A percentile compares a stretch with the other conserved stretches of the same genome.
phyloP scores from a whole-genome alignment of 2,113 vertebrate species.

The Myrmecophaga tridactyla region DNA sequence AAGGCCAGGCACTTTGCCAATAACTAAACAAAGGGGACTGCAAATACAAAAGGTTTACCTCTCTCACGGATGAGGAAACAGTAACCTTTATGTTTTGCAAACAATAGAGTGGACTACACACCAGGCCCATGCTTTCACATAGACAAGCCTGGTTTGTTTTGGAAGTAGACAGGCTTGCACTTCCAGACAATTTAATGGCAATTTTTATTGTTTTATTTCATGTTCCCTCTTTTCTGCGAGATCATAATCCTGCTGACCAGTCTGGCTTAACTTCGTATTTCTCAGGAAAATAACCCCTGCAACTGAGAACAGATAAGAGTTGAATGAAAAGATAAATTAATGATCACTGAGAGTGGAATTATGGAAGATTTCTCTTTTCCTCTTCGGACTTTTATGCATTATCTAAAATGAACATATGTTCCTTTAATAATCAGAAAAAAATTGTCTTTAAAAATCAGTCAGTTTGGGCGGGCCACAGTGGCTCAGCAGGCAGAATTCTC shows the following conservation, averaged over 20 bases:
- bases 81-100: background rate
- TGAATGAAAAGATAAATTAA: background rate
- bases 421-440: slow-evolving; percentile 30
- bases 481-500: too few species aligned
- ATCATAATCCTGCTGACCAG: background rate
- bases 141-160: background rate
- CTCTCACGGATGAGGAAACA: slow-evolving; percentile 25
- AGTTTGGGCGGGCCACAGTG: too few species aligned
- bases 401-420: background rate
- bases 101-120: background rate
- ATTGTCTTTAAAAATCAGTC: background rate
- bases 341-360: background rate
- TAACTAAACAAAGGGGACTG: slow-evolving; percentile 10
- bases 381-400: slow-evolving; percentile 9
- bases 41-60: slow-evolving; percentile 32
- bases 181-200: background rate
- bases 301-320: background rate
- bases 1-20: slow-evolving; percentile 4
- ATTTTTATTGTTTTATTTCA: background rate
- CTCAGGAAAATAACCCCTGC: slow-evolving; percentile 12
- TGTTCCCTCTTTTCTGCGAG: background rate
- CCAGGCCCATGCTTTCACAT: background rate
- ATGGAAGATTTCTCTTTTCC: background rate
- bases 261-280: background rate
- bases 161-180: background rate